Percentiles rank a stretch among this genome's conserved stretches.
These are phyloP conservation scores for Terrapene triunguis DNA, from an alignment of 2,113 vertebrate species.

Conservation along the genomic window DNA sequence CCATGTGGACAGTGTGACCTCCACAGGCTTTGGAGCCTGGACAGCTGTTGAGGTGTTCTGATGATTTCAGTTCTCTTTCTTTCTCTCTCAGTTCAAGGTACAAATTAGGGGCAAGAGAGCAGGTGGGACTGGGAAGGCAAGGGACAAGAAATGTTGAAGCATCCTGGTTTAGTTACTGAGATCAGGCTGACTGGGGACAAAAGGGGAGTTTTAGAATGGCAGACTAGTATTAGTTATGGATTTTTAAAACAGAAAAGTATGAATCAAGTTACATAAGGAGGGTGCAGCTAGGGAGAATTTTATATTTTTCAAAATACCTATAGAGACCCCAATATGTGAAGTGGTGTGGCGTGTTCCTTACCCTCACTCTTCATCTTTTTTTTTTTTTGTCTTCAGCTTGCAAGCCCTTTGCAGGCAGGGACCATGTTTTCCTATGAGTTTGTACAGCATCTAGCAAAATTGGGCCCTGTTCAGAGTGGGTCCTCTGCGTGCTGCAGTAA, in stretches of 20 bases:
- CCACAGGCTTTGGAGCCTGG: too few relatives aligned
- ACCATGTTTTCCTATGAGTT: not conserved
- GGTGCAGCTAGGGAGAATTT: not conserved
- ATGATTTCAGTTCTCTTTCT: not conserved
- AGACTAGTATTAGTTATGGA: not conserved
- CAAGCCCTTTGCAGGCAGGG: not conserved
- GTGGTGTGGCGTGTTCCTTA: not conserved
- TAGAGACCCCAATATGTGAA: not conserved
- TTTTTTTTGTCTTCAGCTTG: not conserved
- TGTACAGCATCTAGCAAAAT: not conserved
- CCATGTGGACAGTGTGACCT: too few relatives aligned
- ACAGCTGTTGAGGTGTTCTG: not conserved
- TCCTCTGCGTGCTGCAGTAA: not conserved
- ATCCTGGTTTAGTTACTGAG: not conserved
- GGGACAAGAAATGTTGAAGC: not conserved
- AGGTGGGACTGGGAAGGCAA: not conserved
- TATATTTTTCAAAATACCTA: not conserved
- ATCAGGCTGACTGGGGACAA: not conserved
- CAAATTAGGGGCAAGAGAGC: not conserved
- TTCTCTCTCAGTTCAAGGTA: not conserved
- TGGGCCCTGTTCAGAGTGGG: not conserved
- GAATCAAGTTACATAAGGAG: not conserved
- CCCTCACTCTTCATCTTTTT: not conserved
- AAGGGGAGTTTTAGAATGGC: not conserved
- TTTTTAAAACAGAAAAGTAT: not conserved